These are phyloP conservation scores for Leptatherina wallacei DNA, from an alignment of 2,797 vertebrate genomes.

Conservation along the genomic window DNA sequence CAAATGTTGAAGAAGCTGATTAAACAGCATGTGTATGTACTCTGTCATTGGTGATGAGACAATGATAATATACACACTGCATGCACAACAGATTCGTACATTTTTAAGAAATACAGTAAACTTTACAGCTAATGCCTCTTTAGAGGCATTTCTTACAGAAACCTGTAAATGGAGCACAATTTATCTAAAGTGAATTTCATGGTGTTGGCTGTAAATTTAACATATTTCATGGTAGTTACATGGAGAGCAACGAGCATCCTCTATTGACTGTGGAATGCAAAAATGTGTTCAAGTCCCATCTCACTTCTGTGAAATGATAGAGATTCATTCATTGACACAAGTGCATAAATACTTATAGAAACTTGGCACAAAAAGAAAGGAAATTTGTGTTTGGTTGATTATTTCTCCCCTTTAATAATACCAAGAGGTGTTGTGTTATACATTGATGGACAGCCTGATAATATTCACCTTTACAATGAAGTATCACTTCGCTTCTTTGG, in stretches of 20 bases:
- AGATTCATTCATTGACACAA: not conserved
- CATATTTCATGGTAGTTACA: not conserved
- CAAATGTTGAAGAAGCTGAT: not conserved
- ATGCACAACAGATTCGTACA: too few species aligned
- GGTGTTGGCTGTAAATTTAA: not conserved
- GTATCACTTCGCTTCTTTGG: not conserved
- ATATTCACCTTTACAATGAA: not conserved
- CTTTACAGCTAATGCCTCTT: not conserved
- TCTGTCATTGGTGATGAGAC: not conserved
- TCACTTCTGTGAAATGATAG: not conserved
- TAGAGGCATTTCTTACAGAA: not conserved
- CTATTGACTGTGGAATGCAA: not conserved
- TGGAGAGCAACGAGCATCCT: not conserved
- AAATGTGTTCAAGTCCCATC: not conserved
- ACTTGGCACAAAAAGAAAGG: not conserved
- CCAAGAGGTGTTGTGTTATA: not conserved
- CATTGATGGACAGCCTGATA: not conserved
- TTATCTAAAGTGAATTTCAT: not conserved
- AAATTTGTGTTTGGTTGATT: not conserved
- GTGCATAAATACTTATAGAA: not conserved
- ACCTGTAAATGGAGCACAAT: not conserved
- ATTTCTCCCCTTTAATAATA: not conserved
- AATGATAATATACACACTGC: too few species aligned
- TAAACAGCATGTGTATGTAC: not conserved
- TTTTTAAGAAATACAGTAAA: not conserved